Conservation (phyloP, 2,888 invertebrate species). For the Sarcophaga carnaria region DNA sequence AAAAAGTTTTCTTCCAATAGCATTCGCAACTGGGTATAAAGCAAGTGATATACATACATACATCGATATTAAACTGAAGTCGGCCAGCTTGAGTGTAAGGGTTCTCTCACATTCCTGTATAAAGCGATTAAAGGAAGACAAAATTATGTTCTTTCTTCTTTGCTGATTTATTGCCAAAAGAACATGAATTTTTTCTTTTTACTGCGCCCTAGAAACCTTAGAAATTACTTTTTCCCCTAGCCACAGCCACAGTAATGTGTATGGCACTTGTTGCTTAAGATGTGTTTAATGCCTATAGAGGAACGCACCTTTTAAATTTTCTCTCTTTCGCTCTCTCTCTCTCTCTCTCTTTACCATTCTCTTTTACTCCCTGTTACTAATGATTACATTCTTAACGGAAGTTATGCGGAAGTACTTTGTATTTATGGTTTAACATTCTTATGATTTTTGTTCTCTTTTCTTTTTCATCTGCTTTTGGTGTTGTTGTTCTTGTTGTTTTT, state of each 20-base stretch:
- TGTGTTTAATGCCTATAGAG: not conserved
- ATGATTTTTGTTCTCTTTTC: conserved; percentile 27
- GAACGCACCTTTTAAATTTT: not conserved
- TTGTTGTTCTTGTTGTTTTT: not conserved
- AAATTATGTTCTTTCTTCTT: too few species aligned
- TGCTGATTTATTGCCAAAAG: too few species aligned
- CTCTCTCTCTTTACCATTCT: not conserved
- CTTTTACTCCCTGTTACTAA: not conserved
- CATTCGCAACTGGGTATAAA: too few species aligned
- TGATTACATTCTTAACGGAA: conserved; percentile 34
- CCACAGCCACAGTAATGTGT: not conserved
- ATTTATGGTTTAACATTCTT: conserved; percentile 53
- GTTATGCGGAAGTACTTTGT: conserved; percentile 58
- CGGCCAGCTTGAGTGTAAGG: too few species aligned
- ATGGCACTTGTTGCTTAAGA: conserved; percentile 19
- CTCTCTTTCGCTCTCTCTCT: not conserved
- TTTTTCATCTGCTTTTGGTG: not conserved
- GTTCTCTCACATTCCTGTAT: too few species aligned
- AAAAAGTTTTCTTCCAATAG: too few species aligned
- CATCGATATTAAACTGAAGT: too few species aligned
- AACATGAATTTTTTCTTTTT: too few species aligned
- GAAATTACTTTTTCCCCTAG: not conserved
- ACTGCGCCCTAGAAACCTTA: not conserved
- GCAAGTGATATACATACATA: too few species aligned
- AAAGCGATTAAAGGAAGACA: too few species aligned